A percentile compares a stretch with the other conserved stretches of the same genome.
phyloP scores from a whole-genome alignment of 2,888 invertebrate genomes.

The Listrodromus nycthemerus region DNA sequence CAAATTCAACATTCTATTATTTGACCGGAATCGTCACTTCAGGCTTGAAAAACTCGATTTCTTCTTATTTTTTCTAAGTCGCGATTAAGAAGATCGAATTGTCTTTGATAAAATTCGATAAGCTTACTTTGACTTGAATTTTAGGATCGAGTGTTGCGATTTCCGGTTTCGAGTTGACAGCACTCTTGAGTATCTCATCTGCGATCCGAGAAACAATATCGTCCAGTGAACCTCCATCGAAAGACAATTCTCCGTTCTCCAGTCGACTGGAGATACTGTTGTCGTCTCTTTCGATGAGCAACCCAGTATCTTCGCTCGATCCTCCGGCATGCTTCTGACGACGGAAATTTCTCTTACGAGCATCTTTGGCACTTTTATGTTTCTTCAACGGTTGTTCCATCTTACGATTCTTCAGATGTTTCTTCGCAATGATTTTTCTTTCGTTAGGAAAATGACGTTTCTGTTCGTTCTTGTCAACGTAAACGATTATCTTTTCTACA shows the following conservation, averaged over 20 bases:
- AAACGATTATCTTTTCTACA: constrained; percentile 72
- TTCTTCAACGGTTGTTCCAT: constrained; percentile 2
- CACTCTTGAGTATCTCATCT: constrained; percentile 67
- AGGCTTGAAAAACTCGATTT: neutral
- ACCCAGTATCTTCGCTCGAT: neutral
- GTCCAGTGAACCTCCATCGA: constrained; percentile 63
- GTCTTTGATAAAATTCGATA: neutral
- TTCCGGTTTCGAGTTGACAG: constrained; percentile 26
- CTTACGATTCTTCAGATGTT: neutral
- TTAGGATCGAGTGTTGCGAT: constrained; percentile 53
- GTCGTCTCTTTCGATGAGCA: neutral
- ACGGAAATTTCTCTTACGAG: neutral
- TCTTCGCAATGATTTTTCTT: constrained; percentile 15
- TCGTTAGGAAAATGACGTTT: constrained; percentile 24
- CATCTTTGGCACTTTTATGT: neutral
- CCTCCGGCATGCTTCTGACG: constrained; percentile 19
- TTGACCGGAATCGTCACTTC: too few species aligned
- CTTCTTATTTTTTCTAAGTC: neutral
- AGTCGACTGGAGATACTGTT: constrained; percentile 21
- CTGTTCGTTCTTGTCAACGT: constrained; percentile 69
- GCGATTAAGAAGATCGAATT: neutral
- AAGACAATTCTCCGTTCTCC: constrained; percentile 50
- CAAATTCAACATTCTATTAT: too few species aligned
- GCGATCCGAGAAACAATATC: constrained; percentile 67
- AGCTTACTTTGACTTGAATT: constrained; percentile 64